phyloP scores from a whole-genome alignment of 1,140 invertebrate species.

The Ceratosolen fusciceps region DNA sequence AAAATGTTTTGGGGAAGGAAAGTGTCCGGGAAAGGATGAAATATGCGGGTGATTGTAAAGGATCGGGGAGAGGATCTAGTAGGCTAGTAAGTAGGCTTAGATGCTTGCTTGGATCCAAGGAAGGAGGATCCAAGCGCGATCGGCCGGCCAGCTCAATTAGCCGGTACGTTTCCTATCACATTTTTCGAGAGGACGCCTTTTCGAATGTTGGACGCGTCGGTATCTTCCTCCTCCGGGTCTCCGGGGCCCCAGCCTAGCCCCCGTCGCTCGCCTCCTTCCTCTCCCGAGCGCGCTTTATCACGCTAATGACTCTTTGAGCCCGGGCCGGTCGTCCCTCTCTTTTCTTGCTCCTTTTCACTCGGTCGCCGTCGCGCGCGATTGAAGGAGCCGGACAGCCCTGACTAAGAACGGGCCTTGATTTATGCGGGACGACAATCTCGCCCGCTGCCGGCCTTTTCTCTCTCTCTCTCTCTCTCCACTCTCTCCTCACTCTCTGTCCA shows the following conservation, averaged over 20 bases:
- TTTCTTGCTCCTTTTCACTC: slow-evolving; percentile 20
- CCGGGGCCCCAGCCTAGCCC: neutral
- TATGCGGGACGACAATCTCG: slow-evolving; percentile 37
- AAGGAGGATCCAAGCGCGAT: neutral
- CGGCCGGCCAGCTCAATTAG: slow-evolving; percentile 1
- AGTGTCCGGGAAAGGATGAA: no score
- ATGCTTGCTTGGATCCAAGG: no score
- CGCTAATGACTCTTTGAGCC: slow-evolving; percentile 50
- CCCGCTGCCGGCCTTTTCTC: neutral
- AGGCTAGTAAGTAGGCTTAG: no score
- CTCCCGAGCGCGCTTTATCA: slow-evolving; percentile 33
- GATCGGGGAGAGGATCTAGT: no score
- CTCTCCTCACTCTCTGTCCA: neutral
- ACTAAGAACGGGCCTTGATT: slow-evolving; percentile 34
- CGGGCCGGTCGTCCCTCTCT: slow-evolving; percentile 39
- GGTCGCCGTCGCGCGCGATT: slow-evolving; percentile 28
- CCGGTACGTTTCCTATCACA: neutral
- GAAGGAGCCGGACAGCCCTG: slow-evolving; percentile 21
- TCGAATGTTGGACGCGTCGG: neutral
- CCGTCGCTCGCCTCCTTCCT: neutral
- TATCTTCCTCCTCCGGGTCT: neutral
- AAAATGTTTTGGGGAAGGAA: no score
- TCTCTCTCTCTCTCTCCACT: neutral
- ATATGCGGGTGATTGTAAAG: no score
- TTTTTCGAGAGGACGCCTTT: neutral